Evolutionary conservation across 2,113 vertebrate genomes (phyloP), one percentile per base, ranked within the genome.

Genomic region (Salvelinus namaycush): DNA sequence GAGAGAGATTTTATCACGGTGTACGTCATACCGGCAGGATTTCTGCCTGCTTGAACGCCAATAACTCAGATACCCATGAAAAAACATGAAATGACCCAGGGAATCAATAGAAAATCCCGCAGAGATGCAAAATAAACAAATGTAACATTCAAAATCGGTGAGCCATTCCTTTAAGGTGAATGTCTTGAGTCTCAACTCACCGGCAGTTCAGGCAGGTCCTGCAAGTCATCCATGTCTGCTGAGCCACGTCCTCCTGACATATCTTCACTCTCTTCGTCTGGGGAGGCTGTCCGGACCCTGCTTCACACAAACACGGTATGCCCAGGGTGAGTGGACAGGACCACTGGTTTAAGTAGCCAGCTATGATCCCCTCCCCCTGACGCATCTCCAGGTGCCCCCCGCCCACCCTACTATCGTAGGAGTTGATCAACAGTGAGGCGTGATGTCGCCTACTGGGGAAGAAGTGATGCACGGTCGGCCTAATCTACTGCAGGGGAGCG

Each of bases 141-240:
- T 44, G 8, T 44, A 44, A 44, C 39, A 44, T 44, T 39, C 6
- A 39, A 39, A 39, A 44, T 44, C 1, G 8, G 39, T 11, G 39
- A 9, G 6, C 39, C 39, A 2, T 12, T 44, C 39, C 39, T 44
- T 44, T 44, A 44, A 26, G 44, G 48, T 44, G 14, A 54, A 22
- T 12, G 13, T 73, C 27, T 22, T 1, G 34, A 16, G 65, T 54
- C 48, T 12, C 22, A 7, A 91, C 93, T 93, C 76, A 95, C 94
- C 81, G 93, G 94, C 78, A 91, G 79, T 80, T 94, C 93, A 80
- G 93, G 94, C 78, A 91, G 79, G 79, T 94, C 93, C 85, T 91
- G 92, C 49, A 89, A 81, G 69, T 93, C 90, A 2, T 93, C 93
- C 94, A 95, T 94, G 81, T 85, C 81, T 81, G 81, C 88, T 70